These are phyloP conservation scores for Scaptomyza hsui DNA, from an alignment of 1,140 invertebrate species.

Conservation along the genomic window DNA sequence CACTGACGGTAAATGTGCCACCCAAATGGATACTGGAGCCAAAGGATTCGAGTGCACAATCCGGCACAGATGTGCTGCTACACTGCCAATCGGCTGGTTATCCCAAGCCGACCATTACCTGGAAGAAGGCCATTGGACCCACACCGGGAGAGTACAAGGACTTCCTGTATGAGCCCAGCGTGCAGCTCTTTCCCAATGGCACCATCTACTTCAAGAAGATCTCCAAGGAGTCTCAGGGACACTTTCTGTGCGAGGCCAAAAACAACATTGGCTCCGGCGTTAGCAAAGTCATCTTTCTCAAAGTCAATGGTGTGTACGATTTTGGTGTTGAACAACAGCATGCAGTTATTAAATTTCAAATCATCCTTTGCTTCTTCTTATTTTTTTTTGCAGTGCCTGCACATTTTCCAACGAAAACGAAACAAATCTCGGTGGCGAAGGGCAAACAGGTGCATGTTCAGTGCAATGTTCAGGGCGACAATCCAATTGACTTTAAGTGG, in stretches of 20 bases:
- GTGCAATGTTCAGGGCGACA: slow-evolving; percentile 95
- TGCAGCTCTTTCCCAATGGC: slow-evolving; percentile 91
- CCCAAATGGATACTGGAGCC: slow-evolving; percentile 96
- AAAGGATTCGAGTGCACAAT: slow-evolving; percentile 92
- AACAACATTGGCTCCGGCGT: slow-evolving; percentile 95
- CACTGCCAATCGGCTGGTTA: slow-evolving; percentile 96
- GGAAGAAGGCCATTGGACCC: slow-evolving; percentile 93
- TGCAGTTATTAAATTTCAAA: too few relatives aligned
- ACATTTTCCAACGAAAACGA: slow-evolving; percentile 91
- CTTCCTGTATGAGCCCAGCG: slow-evolving; percentile 90
- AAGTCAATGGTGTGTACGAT: slow-evolving; percentile 91
- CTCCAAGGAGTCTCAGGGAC: slow-evolving; percentile 93
- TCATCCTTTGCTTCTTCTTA: neutral
- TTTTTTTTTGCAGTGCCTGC: slow-evolving; percentile 88
- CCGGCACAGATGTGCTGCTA: slow-evolving; percentile 92
- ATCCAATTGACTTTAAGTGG: slow-evolving; percentile 94
- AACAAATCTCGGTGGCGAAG: slow-evolving; percentile 90
- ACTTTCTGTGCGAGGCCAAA: slow-evolving; percentile 96
- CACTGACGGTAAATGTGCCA: slow-evolving; percentile 93
- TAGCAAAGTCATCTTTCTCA: slow-evolving; percentile 94
- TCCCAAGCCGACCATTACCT: slow-evolving; percentile 93
- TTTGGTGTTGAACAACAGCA: too few relatives aligned
- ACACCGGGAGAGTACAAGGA: slow-evolving; percentile 94
- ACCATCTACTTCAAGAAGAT: slow-evolving; percentile 92
- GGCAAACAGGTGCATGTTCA: slow-evolving; percentile 91